Evolutionary conservation across 2,113 vertebrate genomes (phyloP).

Genomic region (Seriola aureovittata): DNA sequence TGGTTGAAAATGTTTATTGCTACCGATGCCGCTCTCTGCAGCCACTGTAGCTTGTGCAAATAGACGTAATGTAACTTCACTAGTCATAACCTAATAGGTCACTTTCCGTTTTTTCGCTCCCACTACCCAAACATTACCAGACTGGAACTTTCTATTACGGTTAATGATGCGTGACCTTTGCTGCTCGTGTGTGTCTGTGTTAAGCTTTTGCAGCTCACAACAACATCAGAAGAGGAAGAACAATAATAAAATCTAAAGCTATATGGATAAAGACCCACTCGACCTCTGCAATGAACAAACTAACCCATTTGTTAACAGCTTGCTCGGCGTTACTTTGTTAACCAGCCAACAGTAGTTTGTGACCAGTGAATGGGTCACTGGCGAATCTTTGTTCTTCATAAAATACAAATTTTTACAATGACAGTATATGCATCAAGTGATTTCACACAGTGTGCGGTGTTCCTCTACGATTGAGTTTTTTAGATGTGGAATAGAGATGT

Average conservation of each 20-base stretch:
- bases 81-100: constrained; percentile 13
- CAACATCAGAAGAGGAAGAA: constrained; percentile 8
- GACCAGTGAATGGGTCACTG: background rate
- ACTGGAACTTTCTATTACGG: constrained; percentile 20
- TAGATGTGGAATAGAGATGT: constrained; percentile 6
- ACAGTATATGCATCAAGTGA: background rate
- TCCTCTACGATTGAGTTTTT: background rate
- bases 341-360: background rate
- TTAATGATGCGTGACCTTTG: constrained; percentile 37
- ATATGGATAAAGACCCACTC: constrained; percentile 1
- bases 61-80: background rate
- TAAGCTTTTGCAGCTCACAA: constrained; percentile 21
- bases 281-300: constrained; percentile 18
- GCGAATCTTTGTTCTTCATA: background rate
- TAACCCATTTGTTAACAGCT: constrained; percentile 3
- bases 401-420: background rate
- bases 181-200: constrained; percentile 23
- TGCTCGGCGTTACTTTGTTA: background rate
- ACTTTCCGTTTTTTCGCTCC: constrained; percentile 18
- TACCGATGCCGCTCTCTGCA: background rate
- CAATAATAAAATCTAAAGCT: constrained; percentile 10
- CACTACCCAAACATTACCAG: constrained; percentile 19
- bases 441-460: background rate
- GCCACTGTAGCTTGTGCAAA: background rate
- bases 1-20: background rate